These are phyloP conservation scores for Platycheirus albimanus DNA, from an alignment of 2,888 invertebrate genomes.

Conservation along the genomic window DNA sequence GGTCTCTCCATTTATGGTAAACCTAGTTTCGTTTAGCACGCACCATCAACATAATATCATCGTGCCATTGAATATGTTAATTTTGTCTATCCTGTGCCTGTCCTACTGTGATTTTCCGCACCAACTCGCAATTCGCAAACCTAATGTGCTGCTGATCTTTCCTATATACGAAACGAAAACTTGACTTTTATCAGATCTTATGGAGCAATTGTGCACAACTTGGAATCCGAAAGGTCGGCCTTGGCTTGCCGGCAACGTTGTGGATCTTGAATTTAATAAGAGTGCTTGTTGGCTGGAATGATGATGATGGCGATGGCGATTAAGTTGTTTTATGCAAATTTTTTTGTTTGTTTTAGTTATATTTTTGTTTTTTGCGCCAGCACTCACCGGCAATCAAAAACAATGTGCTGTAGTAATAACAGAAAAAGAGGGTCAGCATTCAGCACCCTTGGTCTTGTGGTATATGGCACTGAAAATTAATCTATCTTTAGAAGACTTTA, in stretches of 20 bases:
- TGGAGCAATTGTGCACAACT: constrained; percentile 59
- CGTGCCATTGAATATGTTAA: constrained; percentile 58
- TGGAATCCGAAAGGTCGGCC: constrained; percentile 65
- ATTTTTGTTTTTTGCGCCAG: constrained; percentile 17
- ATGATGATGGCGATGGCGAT: constrained; percentile 52
- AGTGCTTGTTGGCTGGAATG: constrained; percentile 20
- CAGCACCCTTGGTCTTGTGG: constrained; percentile 23
- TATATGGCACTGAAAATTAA: constrained; percentile 13
- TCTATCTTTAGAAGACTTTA: not conserved
- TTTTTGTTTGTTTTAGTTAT: constrained; percentile 13
- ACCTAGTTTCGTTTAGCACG: not conserved
- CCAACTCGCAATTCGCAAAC: not conserved
- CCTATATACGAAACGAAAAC: constrained; percentile 36
- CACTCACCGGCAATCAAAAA: constrained; percentile 19
- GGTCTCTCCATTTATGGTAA: not conserved
- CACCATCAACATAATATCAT: constrained; percentile 23
- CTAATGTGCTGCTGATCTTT: constrained; percentile 38
- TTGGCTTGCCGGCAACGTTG: constrained; percentile 41
- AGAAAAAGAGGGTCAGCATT: constrained; percentile 43
- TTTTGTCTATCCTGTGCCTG: constrained; percentile 32
- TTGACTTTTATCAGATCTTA: constrained; percentile 65
- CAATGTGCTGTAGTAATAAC: constrained; percentile 1
- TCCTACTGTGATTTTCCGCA: constrained; percentile 29
- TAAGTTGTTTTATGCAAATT: constrained; percentile 71
- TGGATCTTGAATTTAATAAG: constrained; percentile 56